Evolutionary conservation across 2,888 invertebrate species (phyloP), one percentile per base, ranked within the genome.

Genomic region (Nineta flava): DNA sequence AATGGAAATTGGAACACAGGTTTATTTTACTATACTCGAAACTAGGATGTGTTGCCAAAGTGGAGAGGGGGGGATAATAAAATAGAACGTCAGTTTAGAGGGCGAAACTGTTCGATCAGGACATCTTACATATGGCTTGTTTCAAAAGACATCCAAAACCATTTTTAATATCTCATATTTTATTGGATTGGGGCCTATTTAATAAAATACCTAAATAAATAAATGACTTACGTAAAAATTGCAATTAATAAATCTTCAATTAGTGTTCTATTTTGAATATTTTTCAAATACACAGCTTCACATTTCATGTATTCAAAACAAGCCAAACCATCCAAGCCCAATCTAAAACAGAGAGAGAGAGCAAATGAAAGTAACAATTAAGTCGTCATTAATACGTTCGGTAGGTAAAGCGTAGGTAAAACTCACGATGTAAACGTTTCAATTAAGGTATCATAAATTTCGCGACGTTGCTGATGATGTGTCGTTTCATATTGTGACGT

Each of bases 301-400:
- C 85, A 85, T 52, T 85, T 74, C 52, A 78, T 76, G 56, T 78
- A 71, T 58, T 80, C 69, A 47, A 83, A 64, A 61, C 85, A 85
- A 15, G 70, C 65, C 31, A 69, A 70, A 1, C 81, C 81, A 54
- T 80, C 73, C n/a, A 79, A 60, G 44, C 77, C 77, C 58, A 72
- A 70, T 47, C 81, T 81, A 62, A 54, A 73, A 73, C 54, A 51
- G 53, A 51, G 4, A 26, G 5, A 45, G 9, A 7, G 1, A 2
- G 12, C 9, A 5, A 43, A 34, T 13, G 9, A 44, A 21, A 43
- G n/a, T n/a, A n/a, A n/a, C n/a, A n/a, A n/a, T n/a, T n/a, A n/a
- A n/a, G n/a, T n/a, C n/a, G n/a, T n/a, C n/a, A n/a, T n/a, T n/a
- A n/a, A n/a, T n/a, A n/a, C n/a, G n/a, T n/a, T n/a, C n/a, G n/a